Evolutionary conservation across 2,797 vertebrate genomes (phyloP), one percentile per base, ranked within the genome.

Genomic region (Discoglossus pictus): DNA sequence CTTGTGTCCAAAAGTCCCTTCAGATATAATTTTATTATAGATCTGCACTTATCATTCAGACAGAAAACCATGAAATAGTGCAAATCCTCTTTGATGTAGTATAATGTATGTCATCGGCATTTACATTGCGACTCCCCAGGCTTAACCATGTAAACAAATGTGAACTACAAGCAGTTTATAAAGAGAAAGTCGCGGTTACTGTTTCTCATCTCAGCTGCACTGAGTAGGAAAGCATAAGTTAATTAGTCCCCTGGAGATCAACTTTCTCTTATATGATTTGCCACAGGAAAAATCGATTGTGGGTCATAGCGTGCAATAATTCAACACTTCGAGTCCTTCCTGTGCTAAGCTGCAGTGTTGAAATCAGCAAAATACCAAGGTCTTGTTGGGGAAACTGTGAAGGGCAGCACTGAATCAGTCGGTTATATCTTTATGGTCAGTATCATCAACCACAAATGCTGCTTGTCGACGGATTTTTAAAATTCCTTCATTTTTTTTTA

Each of bases 261-360:
- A 63, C 42, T 56, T 62, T 63, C 13, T 11, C 67, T 50, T 24
- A 27, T 63, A 56, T 50, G 35, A 70, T 56, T 58, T 50, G 13
- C 24, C 24, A 21, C 24, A 35, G 24, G 31, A 34, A 48, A 47
- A 69, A 68, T 68, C 51, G 50, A 63, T 70, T 50, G 42, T 50
- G 24, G 59, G 50, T 70, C 58, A 55, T 54, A 50, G 40, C 66
- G 63, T 35, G 50, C 38, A 38, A 61, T 69, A 69, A 55, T 55
- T 62, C 66, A 61, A 46, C 40, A 44, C 38, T 17, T 23, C 39
- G 27, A 68, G 55, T 31, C 31, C 39, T 53, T 44, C 53, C 55
- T 44, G n/a, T 69, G 48, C 39, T 34, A 69, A 21, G 38, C 15
- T 61, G 18, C 48, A 23, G 12, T 39, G 44, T 20, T 39, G 27